Base-by-base conservation (phyloP, 2,888 invertebrate genomes). In the Himalopsyche anomala region DNA sequence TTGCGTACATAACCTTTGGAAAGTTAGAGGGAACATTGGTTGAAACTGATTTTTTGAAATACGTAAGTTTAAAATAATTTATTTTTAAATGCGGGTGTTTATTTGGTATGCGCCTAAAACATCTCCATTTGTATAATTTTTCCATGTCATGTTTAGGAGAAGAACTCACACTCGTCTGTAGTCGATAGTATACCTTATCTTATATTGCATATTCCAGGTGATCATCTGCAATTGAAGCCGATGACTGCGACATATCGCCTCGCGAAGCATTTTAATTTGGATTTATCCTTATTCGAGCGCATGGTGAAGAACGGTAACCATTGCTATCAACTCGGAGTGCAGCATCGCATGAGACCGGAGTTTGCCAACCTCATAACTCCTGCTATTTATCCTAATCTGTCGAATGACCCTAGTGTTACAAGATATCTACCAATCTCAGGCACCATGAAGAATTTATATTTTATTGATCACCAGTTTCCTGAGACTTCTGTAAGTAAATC, bases 191-290 rank as follows among this genome's bases (percentile, higher is more conserved):
- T 28, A 28, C 28, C 28, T 28, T 42, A 42, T 8, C 6, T 51
- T 3, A 51, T 3, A 12, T 51, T 28, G n/a, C 38, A 15, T 19
- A 19, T 86, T 85, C 3, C 90, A 94, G 95, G 96, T 80, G 97
- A 98, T 91, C 97, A 98, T 90, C 94, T 96, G 90, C 98, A 98
- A 90, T 92, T 98, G 0, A 93, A 95, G 51, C 98, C 97, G 0
- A 94, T 94, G 40, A 94, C 96, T 0, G 94, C 96, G 0, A 95
- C 95, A 86, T 96, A 95, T 90, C 92, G 93, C 80, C 91, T 97
- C 84, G 95, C 95, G 0, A 94, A 92, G 89, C 91, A 94, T 56
- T 96, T 94, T 90, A 94, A 96, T 69, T 91, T 97, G 86, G 96
- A 97, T 87, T 92, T 97, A 81, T 97, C 97, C 0, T 92, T 98